These are phyloP conservation scores for Drosophila hamatofila DNA, from an alignment of 2,888 invertebrate species.

Conservation along the genomic window DNA sequence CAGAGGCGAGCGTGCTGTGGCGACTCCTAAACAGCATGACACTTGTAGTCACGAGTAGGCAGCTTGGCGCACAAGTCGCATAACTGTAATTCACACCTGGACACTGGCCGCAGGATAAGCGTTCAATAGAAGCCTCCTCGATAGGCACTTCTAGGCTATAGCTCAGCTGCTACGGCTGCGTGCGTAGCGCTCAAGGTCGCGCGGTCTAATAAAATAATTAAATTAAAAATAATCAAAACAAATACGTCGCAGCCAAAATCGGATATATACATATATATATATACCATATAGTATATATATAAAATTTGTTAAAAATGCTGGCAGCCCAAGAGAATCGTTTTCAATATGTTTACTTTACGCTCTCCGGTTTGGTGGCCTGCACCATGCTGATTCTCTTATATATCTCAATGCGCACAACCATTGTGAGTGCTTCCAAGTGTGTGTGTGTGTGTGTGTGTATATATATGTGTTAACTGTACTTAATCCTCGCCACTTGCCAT, in stretches of 20 bases:
- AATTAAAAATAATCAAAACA: conserved; percentile 49
- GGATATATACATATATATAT: conserved; percentile 8
- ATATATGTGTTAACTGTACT: neutral
- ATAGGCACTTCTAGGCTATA: neutral
- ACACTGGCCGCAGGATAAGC: conserved; percentile 28
- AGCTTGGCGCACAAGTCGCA: conserved; percentile 60
- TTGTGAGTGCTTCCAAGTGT: conserved; percentile 72
- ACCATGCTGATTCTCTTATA: conserved; percentile 80
- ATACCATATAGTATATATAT: conserved; percentile 6
- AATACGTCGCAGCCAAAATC: conserved; percentile 26
- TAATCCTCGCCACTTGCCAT: conserved; percentile 17
- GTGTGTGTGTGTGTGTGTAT: conserved; percentile 3
- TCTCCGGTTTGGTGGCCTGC: conserved; percentile 82
- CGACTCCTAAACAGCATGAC: conserved; percentile 70
- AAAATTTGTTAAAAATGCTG: conserved; percentile 53
- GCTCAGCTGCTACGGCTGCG: conserved; percentile 49
- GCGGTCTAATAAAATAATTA: conserved; percentile 38
- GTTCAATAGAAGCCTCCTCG: neutral
- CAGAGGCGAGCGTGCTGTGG: conserved; percentile 30
- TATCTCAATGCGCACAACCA: conserved; percentile 78
- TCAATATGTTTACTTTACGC: conserved; percentile 82
- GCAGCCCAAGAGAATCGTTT: conserved; percentile 76
- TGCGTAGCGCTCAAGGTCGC: conserved; percentile 53
- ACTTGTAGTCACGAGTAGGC: conserved; percentile 64
- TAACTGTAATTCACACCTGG: conserved; percentile 64